These are phyloP conservation scores for Muntiacus muntjak DNA, from an alignment of 2,113 vertebrate species.

Conservation along the genomic window DNA sequence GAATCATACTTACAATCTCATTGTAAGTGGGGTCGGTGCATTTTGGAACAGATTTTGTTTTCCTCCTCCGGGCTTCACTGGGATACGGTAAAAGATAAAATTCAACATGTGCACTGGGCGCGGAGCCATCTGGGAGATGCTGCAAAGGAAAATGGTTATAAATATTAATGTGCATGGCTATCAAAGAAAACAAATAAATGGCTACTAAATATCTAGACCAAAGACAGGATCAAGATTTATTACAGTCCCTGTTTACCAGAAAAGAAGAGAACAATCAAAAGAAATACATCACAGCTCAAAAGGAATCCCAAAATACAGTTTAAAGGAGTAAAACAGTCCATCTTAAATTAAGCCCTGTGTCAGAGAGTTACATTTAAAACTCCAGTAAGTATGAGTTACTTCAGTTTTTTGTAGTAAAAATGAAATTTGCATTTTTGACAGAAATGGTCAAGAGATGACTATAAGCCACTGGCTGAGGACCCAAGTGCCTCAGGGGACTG, in stretches of 20 bases:
- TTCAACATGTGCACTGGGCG: slow-evolving; percentile 86
- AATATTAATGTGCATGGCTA: slow-evolving; percentile 70
- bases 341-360: slow-evolving; percentile 17
- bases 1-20: slow-evolving; percentile 85
- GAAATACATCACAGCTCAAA: slow-evolving; percentile 12
- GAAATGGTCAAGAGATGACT: neutral
- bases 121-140: slow-evolving; percentile 86
- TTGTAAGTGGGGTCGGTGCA: slow-evolving; percentile 90
- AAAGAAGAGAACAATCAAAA: slow-evolving; percentile 59
- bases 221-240: slow-evolving; percentile 42
- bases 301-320: neutral
- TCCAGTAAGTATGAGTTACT: slow-evolving; percentile 13
- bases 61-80: slow-evolving; percentile 80
- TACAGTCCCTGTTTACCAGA: slow-evolving; percentile 36
- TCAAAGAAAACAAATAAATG: slow-evolving; percentile 71
- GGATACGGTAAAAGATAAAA: slow-evolving; percentile 86
- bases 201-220: slow-evolving; percentile 54
- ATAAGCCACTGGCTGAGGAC: neutral
- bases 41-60: slow-evolving; percentile 87
- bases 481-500: neutral
- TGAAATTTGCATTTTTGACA: slow-evolving; percentile 43
- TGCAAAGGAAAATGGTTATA: slow-evolving; percentile 73
- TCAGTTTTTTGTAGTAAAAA: slow-evolving; percentile 37
- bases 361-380: slow-evolving; percentile 34
- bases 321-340: neutral